These are phyloP conservation scores for Protosalanx chinensis DNA, from an alignment of 2,797 vertebrate genomes.

Conservation along the genomic window DNA sequence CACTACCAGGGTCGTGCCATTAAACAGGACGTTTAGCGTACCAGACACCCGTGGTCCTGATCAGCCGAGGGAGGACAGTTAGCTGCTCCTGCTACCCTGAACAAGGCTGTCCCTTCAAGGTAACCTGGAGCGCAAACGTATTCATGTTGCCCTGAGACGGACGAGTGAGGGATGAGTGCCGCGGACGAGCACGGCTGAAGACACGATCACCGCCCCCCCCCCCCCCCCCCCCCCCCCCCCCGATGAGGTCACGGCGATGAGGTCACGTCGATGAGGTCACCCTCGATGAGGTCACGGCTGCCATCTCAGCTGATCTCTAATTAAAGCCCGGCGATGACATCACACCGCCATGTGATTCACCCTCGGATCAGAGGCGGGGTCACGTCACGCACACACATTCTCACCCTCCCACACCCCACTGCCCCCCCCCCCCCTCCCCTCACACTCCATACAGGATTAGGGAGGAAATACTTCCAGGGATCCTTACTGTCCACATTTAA, in stretches of 20 bases:
- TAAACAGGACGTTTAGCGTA: conserved; percentile 37
- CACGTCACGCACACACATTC: conserved; percentile 56
- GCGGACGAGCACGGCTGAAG: background rate
- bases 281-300: conserved; percentile 3
- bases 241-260: conserved; percentile 59
- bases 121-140: conserved; percentile 58
- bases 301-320: conserved; percentile 62
- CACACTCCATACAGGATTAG: conserved; percentile 33
- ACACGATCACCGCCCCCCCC: background rate
- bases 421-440: background rate
- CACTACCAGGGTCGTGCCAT: conserved; percentile 38
- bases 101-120: background rate
- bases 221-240: background rate
- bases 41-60: conserved; percentile 28
- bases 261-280: conserved; percentile 13
- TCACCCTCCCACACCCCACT: conserved; percentile 37
- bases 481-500: conserved; percentile 59
- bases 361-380: conserved; percentile 51
- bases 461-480: conserved; percentile 38
- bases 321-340: conserved; percentile 63
- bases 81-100: background rate
- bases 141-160: conserved; percentile 30
- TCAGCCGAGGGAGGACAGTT: conserved; percentile 3
- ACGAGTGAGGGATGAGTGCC: background rate
- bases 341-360: conserved; percentile 50